Evolutionary conservation across 2,797 vertebrate species (phyloP).

Genomic region (Danio albolineatus): DNA sequence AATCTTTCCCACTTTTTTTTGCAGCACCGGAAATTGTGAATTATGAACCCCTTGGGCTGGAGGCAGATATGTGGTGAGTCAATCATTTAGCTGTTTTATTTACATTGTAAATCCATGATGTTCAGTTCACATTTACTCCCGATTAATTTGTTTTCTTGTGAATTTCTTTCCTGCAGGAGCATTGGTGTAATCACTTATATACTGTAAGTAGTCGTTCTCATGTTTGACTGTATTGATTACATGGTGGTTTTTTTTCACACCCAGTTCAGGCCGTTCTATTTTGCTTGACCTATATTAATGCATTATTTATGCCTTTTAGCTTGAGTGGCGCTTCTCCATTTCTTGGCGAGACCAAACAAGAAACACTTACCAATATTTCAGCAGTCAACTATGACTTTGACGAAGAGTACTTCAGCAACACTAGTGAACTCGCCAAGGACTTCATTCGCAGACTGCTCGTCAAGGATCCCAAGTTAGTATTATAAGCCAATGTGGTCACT

Average conservation of each 20-base stretch:
- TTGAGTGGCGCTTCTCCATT: slow-evolving; percentile 95
- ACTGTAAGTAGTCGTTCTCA: slow-evolving; percentile 84
- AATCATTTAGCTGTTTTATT: neutral
- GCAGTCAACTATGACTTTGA: slow-evolving; percentile 97
- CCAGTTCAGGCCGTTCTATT: neutral
- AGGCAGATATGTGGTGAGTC: slow-evolving; percentile 97
- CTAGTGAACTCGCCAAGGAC: slow-evolving; percentile 96
- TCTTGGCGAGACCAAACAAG: slow-evolving; percentile 96
- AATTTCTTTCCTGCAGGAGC: slow-evolving; percentile 83
- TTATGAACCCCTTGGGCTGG: slow-evolving; percentile 96
- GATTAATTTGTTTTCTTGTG: neutral
- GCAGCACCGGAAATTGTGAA: slow-evolving; percentile 98
- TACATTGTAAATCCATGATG: neutral
- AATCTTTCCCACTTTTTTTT: slow-evolving; percentile 60
- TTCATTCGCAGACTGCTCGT: slow-evolving; percentile 95
- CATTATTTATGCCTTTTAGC: slow-evolving; percentile 68
- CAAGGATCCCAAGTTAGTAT: slow-evolving; percentile 93
- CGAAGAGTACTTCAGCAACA: slow-evolving; percentile 96
- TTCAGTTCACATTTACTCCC: neutral
- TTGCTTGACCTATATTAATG: neutral
- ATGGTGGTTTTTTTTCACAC: neutral
- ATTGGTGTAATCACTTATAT: slow-evolving; percentile 98
- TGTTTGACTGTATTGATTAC: neutral
- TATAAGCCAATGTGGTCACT: slow-evolving; percentile 9
- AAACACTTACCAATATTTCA: slow-evolving; percentile 96